Evolutionary conservation across 2,113 vertebrate species (phyloP), one percentile per base, ranked within the genome.

Genomic region (Caranx ignobilis): DNA sequence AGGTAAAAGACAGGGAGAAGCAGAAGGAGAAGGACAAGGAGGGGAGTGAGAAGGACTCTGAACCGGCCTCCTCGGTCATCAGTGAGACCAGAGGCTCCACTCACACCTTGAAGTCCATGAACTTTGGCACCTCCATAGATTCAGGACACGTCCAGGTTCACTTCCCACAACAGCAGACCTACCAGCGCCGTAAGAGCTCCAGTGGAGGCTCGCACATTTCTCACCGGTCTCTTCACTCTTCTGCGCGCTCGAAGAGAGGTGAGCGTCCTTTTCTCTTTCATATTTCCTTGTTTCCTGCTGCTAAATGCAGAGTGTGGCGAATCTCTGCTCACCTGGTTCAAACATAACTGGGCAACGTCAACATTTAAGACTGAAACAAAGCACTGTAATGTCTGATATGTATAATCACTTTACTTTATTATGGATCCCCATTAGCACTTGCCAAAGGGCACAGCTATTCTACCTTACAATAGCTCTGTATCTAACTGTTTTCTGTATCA

Each of bases 211-310:
- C 97, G 1, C 94, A 96, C 79, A 81, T 96, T 41, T 98, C 97
- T 0, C 95, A 93, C 15, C 93, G 91, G 37, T 98, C 98, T 26
- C 95, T 94, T 65, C 95, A 95, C 84, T 97, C 92, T 0, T 97
- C 97, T 47, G 92, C 94, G 2, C 94, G 94, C 71, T 97, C 97
- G 39, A 97, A 97, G 72, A 96, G 96, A 97, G 97, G 98, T 98
- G 92, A 88, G 34, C 34, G n/a, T 63, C n/a, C 5, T 32, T 39
- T 4, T 0, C 21, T 47, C 0, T 26, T 39, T 19, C 7, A 32
- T 62, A 0, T 35, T 74, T 64, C 43, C 50, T 32, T 62, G 0
- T 35, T 74, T 64, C 43, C 50, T 48, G 19, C 10, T n/a, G 5
- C 10, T 35, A 3, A 31, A n/a, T 35, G 67, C 37, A 3, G 65